Base-by-base conservation (phyloP, 1,140 invertebrate species). In the Philotrypesis tridentata region DNA sequence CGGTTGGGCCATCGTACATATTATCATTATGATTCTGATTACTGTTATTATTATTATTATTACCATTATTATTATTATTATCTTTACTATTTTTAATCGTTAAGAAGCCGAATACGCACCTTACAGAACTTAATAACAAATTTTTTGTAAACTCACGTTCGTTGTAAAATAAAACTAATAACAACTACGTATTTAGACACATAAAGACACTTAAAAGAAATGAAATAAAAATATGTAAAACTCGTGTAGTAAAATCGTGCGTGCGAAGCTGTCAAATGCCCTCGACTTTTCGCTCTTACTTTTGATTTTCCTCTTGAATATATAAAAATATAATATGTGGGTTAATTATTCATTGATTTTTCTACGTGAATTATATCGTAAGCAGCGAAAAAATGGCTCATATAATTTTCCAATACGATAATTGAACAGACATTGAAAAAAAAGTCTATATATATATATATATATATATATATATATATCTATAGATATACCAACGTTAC, bases 91-190 rank as follows among this genome's bases (percentile, higher is more conserved):
- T 75, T 63, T 61, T 61, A 75, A 61, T 40, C 33, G 21, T 61
- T 63, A 63, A 37, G 63, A 75, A 61, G 33, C 33, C n/a, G 68
- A 55, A 70, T 61, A 75, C 5, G 29, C 55, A 75, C 72, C 29
- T 75, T 23, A 17, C 76, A 43, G 60, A 43, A 67, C 17, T 67
- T 43, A 43, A 63, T 25, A 61, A 60, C 33, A 37, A 55, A 33
- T 75, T 77, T n/a, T 77, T 77, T 77, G 75, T 77, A 77, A 77
- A 77, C 12, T 40, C 37, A 77, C 25, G 6, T 77, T 67, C 27
- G 61, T 77, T 77, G 75, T 77, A 77, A 68, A 80, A 17, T 33
- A 82, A 77, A 25, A 33, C 12, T 31, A 43, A 75, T 74, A 83
- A 33, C 37, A 72, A 31, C 63, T 55, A 60, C 33, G 74, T 17